Evolutionary conservation across 1,140 invertebrate genomes (phyloP).

Genomic region (Oryctes rhinoceros): DNA sequence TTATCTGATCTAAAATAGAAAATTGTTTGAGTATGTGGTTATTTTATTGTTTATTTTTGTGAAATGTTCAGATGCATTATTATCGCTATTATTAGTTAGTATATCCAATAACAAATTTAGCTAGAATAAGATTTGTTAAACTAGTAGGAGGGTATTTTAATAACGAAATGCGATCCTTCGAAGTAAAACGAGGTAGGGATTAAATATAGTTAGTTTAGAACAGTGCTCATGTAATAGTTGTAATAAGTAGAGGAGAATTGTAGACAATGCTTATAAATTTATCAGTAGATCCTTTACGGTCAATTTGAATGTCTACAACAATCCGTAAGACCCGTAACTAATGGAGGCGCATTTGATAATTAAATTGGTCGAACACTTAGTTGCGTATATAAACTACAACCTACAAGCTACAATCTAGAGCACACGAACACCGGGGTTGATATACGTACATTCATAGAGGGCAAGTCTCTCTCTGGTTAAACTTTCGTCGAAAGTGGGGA

Average conservation of each 20-base stretch:
- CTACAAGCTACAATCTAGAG: background rate
- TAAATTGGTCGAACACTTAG: slow-evolving; percentile 48
- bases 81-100: too few species aligned
- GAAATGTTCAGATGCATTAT: too few species aligned
- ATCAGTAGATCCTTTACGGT: slow-evolving; percentile 53
- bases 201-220: background rate
- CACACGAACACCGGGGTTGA: background rate
- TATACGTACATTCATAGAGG: background rate
- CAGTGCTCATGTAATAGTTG: background rate
- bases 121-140: too few species aligned
- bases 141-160: too few species aligned
- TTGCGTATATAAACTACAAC: slow-evolving; percentile 10
- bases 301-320: slow-evolving; percentile 53
- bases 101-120: too few species aligned
- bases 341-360: slow-evolving; percentile 55
- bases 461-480: background rate
- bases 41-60: too few species aligned
- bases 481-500: background rate
- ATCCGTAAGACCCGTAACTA: slow-evolving; percentile 51
- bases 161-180: too few species aligned
- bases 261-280: slow-evolving; percentile 52
- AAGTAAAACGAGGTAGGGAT: too few species aligned
- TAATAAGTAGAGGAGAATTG: background rate
- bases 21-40: too few species aligned
- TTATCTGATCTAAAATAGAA: too few species aligned